These are phyloP conservation scores for Macroteleia sp. DNA, from an alignment of 2,888 invertebrate genomes.

Conservation along the genomic window DNA sequence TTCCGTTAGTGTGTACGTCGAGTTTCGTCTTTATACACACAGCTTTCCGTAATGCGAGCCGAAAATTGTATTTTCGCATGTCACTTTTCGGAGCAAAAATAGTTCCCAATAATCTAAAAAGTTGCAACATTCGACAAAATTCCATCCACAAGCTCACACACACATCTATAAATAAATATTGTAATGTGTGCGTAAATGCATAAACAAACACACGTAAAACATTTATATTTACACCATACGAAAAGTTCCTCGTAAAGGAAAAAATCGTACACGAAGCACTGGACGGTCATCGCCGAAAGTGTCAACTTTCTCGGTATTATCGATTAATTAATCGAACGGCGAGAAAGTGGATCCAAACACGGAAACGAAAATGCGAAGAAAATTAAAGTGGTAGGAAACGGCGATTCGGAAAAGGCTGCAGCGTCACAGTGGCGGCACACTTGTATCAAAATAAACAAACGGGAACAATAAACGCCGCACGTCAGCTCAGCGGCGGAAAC, in stretches of 20 bases:
- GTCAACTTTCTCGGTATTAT: constrained; percentile 16
- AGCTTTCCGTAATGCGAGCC: neutral
- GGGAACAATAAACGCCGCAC: constrained; percentile 22
- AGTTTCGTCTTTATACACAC: too few species aligned
- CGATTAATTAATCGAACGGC: constrained; percentile 8
- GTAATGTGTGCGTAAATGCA: neutral
- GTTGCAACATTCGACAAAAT: constrained; percentile 1
- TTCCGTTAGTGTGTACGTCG: too few species aligned
- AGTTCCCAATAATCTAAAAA: neutral
- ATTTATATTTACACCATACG: too few species aligned
- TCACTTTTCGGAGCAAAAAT: neutral
- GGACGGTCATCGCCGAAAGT: constrained; percentile 14
- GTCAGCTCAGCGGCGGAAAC: constrained; percentile 2
- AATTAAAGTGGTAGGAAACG: neutral
- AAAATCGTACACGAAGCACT: constrained; percentile 3
- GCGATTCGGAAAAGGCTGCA: neutral
- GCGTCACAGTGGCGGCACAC: constrained; percentile 23
- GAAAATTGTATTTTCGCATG: neutral
- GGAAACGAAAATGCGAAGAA: neutral
- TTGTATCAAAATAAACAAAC: constrained; percentile 55
- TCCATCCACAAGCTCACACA: constrained; percentile 14
- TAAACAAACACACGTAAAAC: neutral
- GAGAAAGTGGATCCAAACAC: constrained; percentile 5
- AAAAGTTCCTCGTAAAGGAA: too few species aligned
- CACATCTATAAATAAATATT: too few species aligned